Evolutionary conservation across 2,888 invertebrate species (phyloP).

Genomic region (Artemia sp.): DNA sequence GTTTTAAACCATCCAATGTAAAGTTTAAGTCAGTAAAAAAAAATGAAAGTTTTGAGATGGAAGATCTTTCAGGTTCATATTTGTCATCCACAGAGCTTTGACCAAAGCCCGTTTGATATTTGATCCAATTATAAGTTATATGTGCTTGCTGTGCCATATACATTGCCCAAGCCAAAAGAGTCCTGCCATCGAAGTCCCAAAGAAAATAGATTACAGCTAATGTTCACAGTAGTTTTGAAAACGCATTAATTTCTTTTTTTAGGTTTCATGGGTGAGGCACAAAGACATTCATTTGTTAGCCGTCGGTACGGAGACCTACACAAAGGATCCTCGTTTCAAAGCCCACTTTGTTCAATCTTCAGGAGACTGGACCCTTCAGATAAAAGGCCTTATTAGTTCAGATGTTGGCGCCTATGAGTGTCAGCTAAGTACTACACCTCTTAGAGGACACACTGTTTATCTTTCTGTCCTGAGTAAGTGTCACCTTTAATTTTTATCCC

Average conservation of each 20-base stretch:
- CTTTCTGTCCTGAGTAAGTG: constrained; percentile 21
- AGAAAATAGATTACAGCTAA: too few species aligned
- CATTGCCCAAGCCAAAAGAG: too few species aligned
- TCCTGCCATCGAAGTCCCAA: too few species aligned
- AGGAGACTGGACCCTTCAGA: constrained; percentile 22
- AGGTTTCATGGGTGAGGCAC: constrained; percentile 23
- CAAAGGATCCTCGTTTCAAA: constrained; percentile 21
- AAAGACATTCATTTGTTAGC: constrained; percentile 21
- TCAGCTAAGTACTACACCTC: constrained; percentile 23
- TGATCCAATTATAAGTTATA: too few species aligned
- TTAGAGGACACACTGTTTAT: constrained; percentile 20
- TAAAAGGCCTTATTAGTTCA: constrained; percentile 21
- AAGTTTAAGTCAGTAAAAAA: too few species aligned
- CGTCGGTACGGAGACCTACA: constrained; percentile 22
- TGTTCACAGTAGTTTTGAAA: too few species aligned
- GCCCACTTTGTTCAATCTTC: constrained; percentile 19
- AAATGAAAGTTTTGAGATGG: too few species aligned
- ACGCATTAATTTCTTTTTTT: background rate
- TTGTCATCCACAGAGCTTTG: too few species aligned
- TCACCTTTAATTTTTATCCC: background rate
- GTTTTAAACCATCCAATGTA: too few species aligned
- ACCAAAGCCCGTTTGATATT: too few species aligned
- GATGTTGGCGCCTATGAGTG: constrained; percentile 22
- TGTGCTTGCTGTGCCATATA: too few species aligned
- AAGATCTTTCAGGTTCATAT: too few species aligned